phyloP scores from a whole-genome alignment of 2,113 vertebrate genomes.

The Chaetops frenatus region DNA sequence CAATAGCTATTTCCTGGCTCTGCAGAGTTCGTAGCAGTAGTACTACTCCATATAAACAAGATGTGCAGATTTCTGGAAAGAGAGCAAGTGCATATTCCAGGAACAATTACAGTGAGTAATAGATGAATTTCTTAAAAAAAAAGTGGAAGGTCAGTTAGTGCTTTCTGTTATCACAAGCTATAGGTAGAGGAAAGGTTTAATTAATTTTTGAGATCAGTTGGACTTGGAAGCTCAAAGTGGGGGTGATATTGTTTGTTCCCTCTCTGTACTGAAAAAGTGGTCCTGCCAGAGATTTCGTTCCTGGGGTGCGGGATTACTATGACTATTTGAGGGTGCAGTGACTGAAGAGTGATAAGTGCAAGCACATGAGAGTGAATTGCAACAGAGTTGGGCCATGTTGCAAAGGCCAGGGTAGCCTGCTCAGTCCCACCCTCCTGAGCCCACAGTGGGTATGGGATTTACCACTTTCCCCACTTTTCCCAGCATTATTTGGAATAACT shows the following conservation, averaged over 20 bases:
- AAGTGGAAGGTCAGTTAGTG: not conserved
- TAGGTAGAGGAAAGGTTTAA: not conserved
- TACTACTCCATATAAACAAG: not conserved
- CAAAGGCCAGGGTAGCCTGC: not conserved
- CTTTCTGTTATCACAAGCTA: not conserved
- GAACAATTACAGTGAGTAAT: not conserved
- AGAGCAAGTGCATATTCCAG: not conserved
- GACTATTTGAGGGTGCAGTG: not conserved
- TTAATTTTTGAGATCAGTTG: not conserved
- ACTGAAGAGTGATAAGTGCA: not conserved
- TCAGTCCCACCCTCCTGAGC: not conserved
- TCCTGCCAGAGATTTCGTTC: not conserved
- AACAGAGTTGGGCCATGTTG: not conserved
- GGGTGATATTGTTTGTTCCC: not conserved
- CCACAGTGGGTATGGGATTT: not conserved
- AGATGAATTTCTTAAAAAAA: not conserved
- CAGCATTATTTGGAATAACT: not conserved
- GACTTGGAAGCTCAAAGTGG: not conserved
- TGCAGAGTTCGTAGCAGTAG: fast-evolving
- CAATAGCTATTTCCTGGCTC: not conserved
- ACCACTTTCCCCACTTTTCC: not conserved
- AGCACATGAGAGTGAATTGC: not conserved
- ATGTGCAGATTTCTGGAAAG: not conserved
- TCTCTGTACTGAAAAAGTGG: not conserved
- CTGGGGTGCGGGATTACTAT: not conserved